Base-by-base conservation (phyloP, 2,113 vertebrate genomes). In the Grus americana region DNA sequence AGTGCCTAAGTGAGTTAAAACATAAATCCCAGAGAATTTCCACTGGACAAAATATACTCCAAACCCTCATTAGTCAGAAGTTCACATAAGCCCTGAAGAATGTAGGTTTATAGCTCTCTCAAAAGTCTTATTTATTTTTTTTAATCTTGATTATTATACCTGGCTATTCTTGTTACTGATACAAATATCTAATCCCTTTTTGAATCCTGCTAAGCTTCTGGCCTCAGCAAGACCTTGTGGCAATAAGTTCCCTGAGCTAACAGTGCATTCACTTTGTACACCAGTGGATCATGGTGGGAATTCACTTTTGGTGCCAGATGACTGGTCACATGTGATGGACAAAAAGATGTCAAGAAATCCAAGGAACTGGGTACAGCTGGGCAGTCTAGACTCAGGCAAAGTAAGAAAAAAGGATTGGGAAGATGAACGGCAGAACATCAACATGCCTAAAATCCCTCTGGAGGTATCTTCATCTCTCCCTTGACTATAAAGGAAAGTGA, bases 1-100 rank as follows among this genome's bases (percentile, higher is more conserved):
- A 97, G 92, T 94, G 94, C 91, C 95, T 95, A 93, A 97, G 91
- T 95, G 96, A 95, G 86, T 93, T 96, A 95, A 92, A 96, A 89
- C 54, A 83, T 90, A 94, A 97, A 97, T 88, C 87, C 91, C 74
- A 52, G 91, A 95, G 90, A 90, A 95, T 95, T 97, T 95, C 92
- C 89, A 96, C 81, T 9, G 15, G 42, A 70, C 91, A 92, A 93
- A 97, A 92, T 81, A 92, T 96, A 44, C 81, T 95, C 66, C 78
- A 82, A 97, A 82, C 63, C 66, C 94, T 91, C 88, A 88, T 96
- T 97, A 95, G 62, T 83, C 78, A 95, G 81, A 91, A 79, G 62
- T 90, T 94, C 96, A 93, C 94, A 97, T 95, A 97, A 96, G 84
- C 91, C 84, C 87, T 52, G 84, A 96, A 97, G 91, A 95, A 97